phyloP scores from a whole-genome alignment of 2,888 invertebrate genomes.

The Zaprionus lineosus region DNA sequence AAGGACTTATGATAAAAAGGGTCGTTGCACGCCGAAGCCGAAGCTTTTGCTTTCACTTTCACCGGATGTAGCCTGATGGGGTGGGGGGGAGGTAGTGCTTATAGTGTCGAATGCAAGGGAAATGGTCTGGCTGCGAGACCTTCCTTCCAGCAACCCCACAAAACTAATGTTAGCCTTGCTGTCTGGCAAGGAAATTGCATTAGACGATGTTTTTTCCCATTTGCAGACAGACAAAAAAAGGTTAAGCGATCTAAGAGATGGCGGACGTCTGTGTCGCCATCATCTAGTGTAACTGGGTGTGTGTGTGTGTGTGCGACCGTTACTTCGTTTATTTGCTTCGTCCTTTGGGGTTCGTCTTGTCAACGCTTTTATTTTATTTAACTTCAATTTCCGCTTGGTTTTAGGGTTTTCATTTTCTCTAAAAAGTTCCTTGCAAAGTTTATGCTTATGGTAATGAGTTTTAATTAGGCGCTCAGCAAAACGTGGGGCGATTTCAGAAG shows the following conservation, averaged over 20 bases:
- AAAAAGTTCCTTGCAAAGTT: slow-evolving; percentile 57
- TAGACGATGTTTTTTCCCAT: slow-evolving; percentile 47
- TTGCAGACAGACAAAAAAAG: slow-evolving; percentile 24
- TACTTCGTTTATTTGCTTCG: too few species aligned
- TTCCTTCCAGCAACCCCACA: background rate
- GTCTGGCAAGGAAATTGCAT: slow-evolving; percentile 78
- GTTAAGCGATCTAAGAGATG: slow-evolving; percentile 33
- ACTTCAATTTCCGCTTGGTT: slow-evolving; percentile 56
- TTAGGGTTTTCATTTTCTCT: slow-evolving; percentile 19
- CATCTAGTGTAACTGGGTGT: too few species aligned
- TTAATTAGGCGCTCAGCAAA: slow-evolving; percentile 76
- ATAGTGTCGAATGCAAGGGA: slow-evolving; percentile 37
- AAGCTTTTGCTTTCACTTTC: slow-evolving; percentile 71
- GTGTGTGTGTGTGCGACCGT: too few species aligned
- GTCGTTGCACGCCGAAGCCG: slow-evolving; percentile 69
- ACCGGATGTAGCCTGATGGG: slow-evolving; percentile 9
- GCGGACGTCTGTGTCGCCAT: too few species aligned
- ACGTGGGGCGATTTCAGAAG: slow-evolving; percentile 35
- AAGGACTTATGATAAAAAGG: slow-evolving; percentile 43
- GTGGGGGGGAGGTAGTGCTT: background rate
- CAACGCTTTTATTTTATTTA: slow-evolving; percentile 20
- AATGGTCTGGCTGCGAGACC: too few species aligned
- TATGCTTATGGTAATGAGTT: slow-evolving; percentile 78
- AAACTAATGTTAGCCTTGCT: slow-evolving; percentile 11
- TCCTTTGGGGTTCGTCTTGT: too few species aligned